Evolutionary conservation across 2,797 vertebrate genomes (phyloP), one percentile per base, ranked within the genome.

Genomic region (Chloroceryle amazona): DNA sequence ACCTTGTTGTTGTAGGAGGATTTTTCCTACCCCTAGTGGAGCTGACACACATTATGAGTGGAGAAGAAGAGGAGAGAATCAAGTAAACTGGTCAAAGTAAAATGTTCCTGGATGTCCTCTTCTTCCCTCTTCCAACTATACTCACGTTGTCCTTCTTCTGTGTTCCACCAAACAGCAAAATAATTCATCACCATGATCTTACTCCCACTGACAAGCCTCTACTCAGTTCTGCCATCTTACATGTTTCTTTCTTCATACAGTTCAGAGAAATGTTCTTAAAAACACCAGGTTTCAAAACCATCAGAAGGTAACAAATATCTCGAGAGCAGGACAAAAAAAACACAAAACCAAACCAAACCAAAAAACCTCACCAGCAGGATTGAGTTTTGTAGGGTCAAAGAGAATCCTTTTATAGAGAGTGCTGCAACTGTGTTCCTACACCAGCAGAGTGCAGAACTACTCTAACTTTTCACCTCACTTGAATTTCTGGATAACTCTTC

Each of bases 181-280:
- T 6, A 72, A 65, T 52, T 37, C 3, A 46, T 25, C 1, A 1
- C 10, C 19, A 61, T 2, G 14, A 16, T 46, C 25, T 65, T 37
- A 16, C 8, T 62, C 17, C 29, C 31, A 2, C 44, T 80, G 61
- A 65, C 13, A 76, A 52, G 10, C 21, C 22, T 13, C 19, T 13
- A 12, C 4, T 52, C 13, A 33, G 1, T 61, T 51, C 65, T 65
- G 51, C 31, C 21, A 22, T 25, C 17, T 68, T 79, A 35, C 9
- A 23, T 1, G 0, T 49, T 86, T 37, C 39, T 68, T 5, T 55
- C 19, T 47, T 89, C 49, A 46, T 9, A 63, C 0, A 0, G 11
- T 9, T 19, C 41, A 58, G 44, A 60, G 28, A 55, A 23, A 35
- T 65, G 21, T 31, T 13, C 21, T 35, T 20, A 19, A 16, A 44